Base-by-base conservation (phyloP, 2,113 vertebrate species). In the Alethe castanea region DNA sequence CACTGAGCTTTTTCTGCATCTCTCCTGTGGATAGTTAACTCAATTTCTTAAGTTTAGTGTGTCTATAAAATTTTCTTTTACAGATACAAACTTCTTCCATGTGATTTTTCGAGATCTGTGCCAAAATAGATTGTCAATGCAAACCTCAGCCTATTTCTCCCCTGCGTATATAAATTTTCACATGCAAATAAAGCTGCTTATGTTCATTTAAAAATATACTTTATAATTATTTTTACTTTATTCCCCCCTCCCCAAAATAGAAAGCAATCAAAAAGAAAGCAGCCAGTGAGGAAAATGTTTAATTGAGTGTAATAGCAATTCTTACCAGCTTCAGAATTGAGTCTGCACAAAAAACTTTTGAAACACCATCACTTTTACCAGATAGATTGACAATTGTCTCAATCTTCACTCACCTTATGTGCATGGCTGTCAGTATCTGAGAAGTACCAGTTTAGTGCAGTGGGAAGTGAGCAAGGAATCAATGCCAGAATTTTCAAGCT, bases 401-500 rank as follows among this genome's bases (percentile, higher is more conserved):
- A 89, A 23, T 96, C 71, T 94, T 94, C 56, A 86, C 95, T 97
- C 87, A 96, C 95, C 93, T 92, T 94, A 95, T 95, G 94, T 89
- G 59, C 81, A 76, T 70, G 84, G 81, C 89, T 94, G 91, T 96
- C 91, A 94, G 78, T 77, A 89, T 80, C 62, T 91, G 89, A 94
- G 81, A 96, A 91, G 70, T 61, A 96, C 85, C 62, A 94, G 94
- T 91, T 97, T 92, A 96, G 62, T 95, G 59, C 59, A 77, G 91
- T 87, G 84, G 94, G 94, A 91, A 94, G 94, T 85, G 81, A 92
- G 74, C 90, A 95, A 91, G 59, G 71, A 92, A 95, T 91, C 84
- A 95, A 81, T 94, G 94, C 89, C 91, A 96, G 90, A 95, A 95
- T 90, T 93, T 96, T 96, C 62, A 85, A 93, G 90, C 92, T 96